Percentiles rank a stretch among this genome's conserved stretches.
phyloP scores from a whole-genome alignment of 2,888 invertebrate species.

The Aelia acuminata region DNA sequence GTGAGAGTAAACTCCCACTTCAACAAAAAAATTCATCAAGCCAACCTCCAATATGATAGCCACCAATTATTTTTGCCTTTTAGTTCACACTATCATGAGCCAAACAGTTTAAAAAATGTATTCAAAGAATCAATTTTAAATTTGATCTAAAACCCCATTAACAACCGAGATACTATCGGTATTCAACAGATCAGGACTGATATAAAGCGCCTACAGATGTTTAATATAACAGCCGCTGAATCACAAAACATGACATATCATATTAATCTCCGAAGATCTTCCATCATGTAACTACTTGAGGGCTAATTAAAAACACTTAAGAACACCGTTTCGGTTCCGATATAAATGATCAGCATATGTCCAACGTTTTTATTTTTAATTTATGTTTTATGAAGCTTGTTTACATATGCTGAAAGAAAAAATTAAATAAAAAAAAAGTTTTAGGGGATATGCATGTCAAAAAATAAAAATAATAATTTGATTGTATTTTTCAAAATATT shows the following conservation, averaged over 20 bases:
- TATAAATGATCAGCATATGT: constrained; percentile 40
- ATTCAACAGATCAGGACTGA: neutral
- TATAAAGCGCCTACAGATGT: constrained; percentile 25
- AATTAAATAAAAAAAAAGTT: constrained; percentile 2
- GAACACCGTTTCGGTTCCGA: neutral
- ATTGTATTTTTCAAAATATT: too few relatives aligned
- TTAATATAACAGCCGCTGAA: neutral
- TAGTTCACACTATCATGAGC: neutral
- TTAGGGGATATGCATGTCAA: too few relatives aligned
- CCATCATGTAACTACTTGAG: neutral
- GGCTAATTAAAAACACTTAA: constrained; percentile 27
- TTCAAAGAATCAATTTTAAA: neutral
- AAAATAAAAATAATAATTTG: too few relatives aligned
- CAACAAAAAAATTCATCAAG: neutral
- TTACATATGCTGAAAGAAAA: neutral
- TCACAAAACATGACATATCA: neutral
- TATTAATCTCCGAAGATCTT: constrained; percentile 7
- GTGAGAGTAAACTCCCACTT: neutral
- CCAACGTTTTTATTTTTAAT: neutral
- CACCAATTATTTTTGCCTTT: neutral
- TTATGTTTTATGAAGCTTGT: neutral
- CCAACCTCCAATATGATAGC: neutral
- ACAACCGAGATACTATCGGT: neutral
- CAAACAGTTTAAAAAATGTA: neutral
- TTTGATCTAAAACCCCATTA: neutral